phyloP scores from a whole-genome alignment of 2,888 invertebrate genomes.

The Danaus chrysippus region DNA sequence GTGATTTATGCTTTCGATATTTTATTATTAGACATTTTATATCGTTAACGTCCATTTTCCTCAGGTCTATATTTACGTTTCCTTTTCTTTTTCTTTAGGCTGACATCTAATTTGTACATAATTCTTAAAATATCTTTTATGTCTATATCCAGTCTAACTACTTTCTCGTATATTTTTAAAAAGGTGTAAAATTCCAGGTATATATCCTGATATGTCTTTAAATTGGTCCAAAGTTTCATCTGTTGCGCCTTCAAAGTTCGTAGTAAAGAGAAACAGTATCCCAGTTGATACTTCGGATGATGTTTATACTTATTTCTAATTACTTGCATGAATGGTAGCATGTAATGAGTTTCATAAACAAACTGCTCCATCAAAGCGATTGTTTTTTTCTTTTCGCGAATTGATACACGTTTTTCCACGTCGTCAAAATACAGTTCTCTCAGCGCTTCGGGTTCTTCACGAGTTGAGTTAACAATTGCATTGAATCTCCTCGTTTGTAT shows the following conservation, averaged over 20 bases:
- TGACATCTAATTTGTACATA: slow-evolving; percentile 20
- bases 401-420: not conserved
- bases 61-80: not conserved
- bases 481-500: slow-evolving; percentile 38
- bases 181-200: slow-evolving; percentile 26
- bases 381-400: slow-evolving; percentile 25
- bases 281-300: slow-evolving; percentile 39
- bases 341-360: slow-evolving; percentile 43
- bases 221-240: slow-evolving; percentile 31
- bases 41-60: no score
- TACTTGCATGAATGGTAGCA: slow-evolving; percentile 38
- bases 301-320: slow-evolving; percentile 42
- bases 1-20: no score
- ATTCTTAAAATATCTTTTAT: slow-evolving; percentile 37
- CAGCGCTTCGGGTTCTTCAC: not conserved
- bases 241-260: slow-evolving; percentile 40
- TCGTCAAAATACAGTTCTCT: slow-evolving; percentile 21
- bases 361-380: slow-evolving; percentile 44
- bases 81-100: not conserved
- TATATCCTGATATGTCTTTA: slow-evolving; percentile 7
- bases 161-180: slow-evolving; percentile 42
- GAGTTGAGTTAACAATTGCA: slow-evolving; percentile 12
- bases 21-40: no score
- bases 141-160: slow-evolving; percentile 39
- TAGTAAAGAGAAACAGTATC: slow-evolving; percentile 41